phyloP scores from a whole-genome alignment of 2,888 invertebrate species.

The Gymnosoma rotundatum region DNA sequence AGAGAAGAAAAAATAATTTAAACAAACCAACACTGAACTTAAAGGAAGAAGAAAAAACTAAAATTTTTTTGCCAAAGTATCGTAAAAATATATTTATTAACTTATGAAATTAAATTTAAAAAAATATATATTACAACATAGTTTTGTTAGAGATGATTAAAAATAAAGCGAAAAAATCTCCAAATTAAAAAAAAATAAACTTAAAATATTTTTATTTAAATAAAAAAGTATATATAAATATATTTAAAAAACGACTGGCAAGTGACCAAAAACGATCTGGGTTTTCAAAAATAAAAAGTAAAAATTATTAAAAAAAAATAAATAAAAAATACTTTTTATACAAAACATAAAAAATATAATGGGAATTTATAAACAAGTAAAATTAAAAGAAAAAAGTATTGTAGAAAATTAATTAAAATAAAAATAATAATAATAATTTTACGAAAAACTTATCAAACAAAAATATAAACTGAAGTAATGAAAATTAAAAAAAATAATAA shows the following conservation, averaged over 20 bases:
- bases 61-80: conserved; percentile 75
- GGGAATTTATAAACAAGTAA: conserved; percentile 79
- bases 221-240: conserved; percentile 56
- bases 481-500: conserved; percentile 56
- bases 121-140: conserved; percentile 53
- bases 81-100: conserved; percentile 75
- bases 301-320: conserved; percentile 70
- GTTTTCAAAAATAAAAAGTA: conserved; percentile 79
- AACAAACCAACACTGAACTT: conserved; percentile 64
- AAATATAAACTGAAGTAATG: conserved; percentile 70
- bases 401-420: conserved; percentile 67
- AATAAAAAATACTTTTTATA: conserved; percentile 75
- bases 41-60: conserved; percentile 62
- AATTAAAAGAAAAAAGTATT: conserved; percentile 66
- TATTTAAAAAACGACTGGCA: conserved; percentile 78
- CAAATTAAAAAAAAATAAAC: conserved; percentile 54
- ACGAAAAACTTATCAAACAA: conserved; percentile 68
- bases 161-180: conserved; percentile 57
- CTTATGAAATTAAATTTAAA: conserved; percentile 68
- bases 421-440: conserved; percentile 63
- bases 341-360: conserved; percentile 75
- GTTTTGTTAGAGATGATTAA: conserved; percentile 61
- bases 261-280: conserved; percentile 82
- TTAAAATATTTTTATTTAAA: conserved; percentile 61
- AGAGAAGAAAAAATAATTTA: conserved; percentile 50